phyloP scores from a whole-genome alignment of 1,140 invertebrate genomes.

The Trichogramma pretiosum region DNA sequence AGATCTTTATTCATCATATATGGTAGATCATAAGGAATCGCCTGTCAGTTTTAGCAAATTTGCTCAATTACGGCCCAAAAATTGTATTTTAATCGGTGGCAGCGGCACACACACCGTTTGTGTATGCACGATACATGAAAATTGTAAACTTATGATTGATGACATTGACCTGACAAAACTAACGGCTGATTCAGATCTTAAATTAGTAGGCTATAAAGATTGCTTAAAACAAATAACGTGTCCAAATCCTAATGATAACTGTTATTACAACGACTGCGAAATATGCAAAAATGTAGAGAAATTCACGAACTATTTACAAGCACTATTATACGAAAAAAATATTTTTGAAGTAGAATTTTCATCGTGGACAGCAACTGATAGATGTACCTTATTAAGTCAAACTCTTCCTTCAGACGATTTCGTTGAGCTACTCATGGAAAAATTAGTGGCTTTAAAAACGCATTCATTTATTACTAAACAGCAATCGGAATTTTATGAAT shows the following conservation, averaged over 20 bases:
- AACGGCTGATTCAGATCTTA: no score
- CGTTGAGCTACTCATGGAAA: slow-evolving; percentile 12
- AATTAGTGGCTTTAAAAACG: slow-evolving; percentile 13
- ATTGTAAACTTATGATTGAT: slow-evolving; percentile 5
- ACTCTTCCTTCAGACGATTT: slow-evolving; percentile 8
- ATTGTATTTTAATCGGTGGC: neutral
- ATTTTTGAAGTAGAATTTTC: slow-evolving; percentile 8
- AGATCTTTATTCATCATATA: neutral
- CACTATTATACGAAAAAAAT: slow-evolving; percentile 4
- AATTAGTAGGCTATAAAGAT: no score
- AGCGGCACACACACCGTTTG: slow-evolving; percentile 7
- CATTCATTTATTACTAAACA: slow-evolving; percentile 25
- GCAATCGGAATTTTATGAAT: slow-evolving; percentile 17
- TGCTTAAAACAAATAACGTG: slow-evolving; percentile 10
- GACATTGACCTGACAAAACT: no score
- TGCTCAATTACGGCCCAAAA: neutral
- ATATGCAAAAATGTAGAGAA: neutral
- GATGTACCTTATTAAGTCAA: slow-evolving; percentile 6
- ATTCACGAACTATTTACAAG: neutral
- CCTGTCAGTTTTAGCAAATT: neutral
- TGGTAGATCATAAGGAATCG: neutral
- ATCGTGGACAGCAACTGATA: slow-evolving; percentile 8
- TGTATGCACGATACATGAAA: slow-evolving; percentile 14
- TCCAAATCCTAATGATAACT: slow-evolving; percentile 5
- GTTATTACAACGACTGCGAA: slow-evolving; percentile 5